Evolutionary conservation across 2,797 vertebrate species (phyloP).

Genomic region (Cygnus olor): DNA sequence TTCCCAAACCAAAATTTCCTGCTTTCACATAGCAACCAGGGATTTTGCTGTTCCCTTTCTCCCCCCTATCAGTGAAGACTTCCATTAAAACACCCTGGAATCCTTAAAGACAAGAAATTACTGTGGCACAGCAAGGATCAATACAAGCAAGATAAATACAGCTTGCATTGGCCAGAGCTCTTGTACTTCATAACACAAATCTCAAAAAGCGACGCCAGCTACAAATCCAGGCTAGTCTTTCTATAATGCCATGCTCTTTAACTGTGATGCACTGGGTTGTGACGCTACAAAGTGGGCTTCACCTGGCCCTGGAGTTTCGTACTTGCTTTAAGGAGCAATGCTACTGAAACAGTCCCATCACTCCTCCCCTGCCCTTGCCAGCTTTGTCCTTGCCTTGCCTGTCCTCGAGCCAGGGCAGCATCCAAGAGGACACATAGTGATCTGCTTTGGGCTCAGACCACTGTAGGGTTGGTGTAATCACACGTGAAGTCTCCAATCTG

Average conservation of each 20-base stretch:
- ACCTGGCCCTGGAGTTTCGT: neutral
- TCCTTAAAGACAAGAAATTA: neutral
- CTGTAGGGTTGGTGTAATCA: neutral
- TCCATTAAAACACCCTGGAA: neutral
- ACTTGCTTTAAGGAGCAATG: neutral
- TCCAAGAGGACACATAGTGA: neutral
- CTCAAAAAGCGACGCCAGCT: neutral
- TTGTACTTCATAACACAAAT: neutral
- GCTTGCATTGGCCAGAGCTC: neutral
- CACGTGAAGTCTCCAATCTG: neutral
- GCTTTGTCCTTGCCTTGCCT: neutral
- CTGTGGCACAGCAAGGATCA: neutral
- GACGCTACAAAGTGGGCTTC: neutral
- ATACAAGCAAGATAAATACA: neutral
- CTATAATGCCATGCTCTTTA: neutral
- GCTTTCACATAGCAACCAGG: neutral
- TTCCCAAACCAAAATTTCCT: neutral
- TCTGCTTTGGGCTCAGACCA: neutral
- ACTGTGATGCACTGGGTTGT: neutral
- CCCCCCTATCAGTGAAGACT: neutral
- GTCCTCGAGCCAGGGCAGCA: neutral
- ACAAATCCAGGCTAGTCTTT: neutral
- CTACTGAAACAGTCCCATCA: neutral
- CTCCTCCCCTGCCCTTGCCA: neutral
- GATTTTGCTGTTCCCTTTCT: neutral